Evolutionary conservation across 2,888 invertebrate species (phyloP).

Genomic region (Palloptera scutellata): DNA sequence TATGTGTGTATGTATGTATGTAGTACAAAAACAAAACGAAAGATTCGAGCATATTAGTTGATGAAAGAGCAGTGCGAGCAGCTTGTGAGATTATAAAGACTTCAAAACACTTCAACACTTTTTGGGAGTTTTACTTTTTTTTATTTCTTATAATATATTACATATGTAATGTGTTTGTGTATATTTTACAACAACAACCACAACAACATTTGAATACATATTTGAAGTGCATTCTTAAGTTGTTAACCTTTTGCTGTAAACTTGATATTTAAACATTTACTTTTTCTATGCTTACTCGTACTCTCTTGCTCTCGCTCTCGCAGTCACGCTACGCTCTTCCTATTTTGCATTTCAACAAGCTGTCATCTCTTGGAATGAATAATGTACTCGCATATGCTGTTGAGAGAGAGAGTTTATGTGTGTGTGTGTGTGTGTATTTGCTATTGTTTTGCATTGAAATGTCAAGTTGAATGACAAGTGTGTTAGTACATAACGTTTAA

Average conservation of each 20-base stretch:
- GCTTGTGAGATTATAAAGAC: constrained; percentile 11
- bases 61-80: constrained; percentile 26
- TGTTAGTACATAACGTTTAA: constrained; percentile 35
- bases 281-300: background rate
- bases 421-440: constrained; percentile 18
- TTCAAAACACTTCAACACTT: background rate
- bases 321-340: background rate
- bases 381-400: background rate
- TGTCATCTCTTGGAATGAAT: background rate
- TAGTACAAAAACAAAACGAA: constrained; percentile 5
- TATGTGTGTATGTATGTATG: background rate
- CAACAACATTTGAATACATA: too few species aligned
- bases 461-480: constrained; percentile 38
- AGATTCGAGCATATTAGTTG: constrained; percentile 10
- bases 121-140: background rate
- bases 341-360: background rate
- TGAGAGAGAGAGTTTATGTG: background rate
- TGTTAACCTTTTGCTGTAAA: constrained; percentile 21
- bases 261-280: background rate
- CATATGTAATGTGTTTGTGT: constrained; percentile 1
- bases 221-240: constrained; percentile 28
- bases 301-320: background rate
- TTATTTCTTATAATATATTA: background rate
- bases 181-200: constrained; percentile 8
- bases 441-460: constrained; percentile 47